These are phyloP conservation scores for Bufo bufo DNA, from an alignment of 2,113 vertebrate genomes.

Conservation along the genomic window DNA sequence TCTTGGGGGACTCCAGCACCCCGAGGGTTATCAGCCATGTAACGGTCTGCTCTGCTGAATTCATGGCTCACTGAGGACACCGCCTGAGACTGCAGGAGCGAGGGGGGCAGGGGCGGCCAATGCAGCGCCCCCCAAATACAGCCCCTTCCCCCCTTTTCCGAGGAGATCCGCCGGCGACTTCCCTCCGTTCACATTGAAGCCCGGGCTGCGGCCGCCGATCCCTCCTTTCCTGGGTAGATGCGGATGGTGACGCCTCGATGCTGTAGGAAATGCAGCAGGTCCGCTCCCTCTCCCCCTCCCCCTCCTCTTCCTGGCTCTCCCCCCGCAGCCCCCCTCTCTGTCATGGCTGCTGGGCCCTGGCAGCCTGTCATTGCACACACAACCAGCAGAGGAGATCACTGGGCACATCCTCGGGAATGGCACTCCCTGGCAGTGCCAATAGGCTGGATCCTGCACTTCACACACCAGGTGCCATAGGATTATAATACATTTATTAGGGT, in stretches of 20 bases:
- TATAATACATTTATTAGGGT: too few species aligned
- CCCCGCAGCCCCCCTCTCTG: slow-evolving; percentile 58
- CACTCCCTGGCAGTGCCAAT: too few species aligned
- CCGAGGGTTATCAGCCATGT: slow-evolving; percentile 95
- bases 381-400: slow-evolving; percentile 71
- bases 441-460: too few species aligned
- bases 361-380: slow-evolving; percentile 78
- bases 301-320: slow-evolving; percentile 61
- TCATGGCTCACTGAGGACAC: slow-evolving; percentile 78
- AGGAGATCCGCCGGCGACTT: slow-evolving; percentile 48
- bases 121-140: slow-evolving; percentile 1
- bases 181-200: slow-evolving; percentile 65
- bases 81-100: slow-evolving; percentile 61
- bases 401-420: too few species aligned
- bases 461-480: too few species aligned
- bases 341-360: slow-evolving; percentile 63
- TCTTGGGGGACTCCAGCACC: slow-evolving; percentile 95
- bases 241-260: slow-evolving; percentile 76
- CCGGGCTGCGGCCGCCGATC: slow-evolving; percentile 65
- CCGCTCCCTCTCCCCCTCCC: slow-evolving; percentile 69
- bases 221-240: slow-evolving; percentile 72
- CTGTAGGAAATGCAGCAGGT: slow-evolving; percentile 72
- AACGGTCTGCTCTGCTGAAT: slow-evolving; percentile 96
- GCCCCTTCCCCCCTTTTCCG: slow-evolving; percentile 38
- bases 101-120: slow-evolving; percentile 12